These are phyloP conservation scores for Chiropotes sagulatus DNA, from an alignment of 2,797 vertebrate species.

Conservation along the genomic window DNA sequence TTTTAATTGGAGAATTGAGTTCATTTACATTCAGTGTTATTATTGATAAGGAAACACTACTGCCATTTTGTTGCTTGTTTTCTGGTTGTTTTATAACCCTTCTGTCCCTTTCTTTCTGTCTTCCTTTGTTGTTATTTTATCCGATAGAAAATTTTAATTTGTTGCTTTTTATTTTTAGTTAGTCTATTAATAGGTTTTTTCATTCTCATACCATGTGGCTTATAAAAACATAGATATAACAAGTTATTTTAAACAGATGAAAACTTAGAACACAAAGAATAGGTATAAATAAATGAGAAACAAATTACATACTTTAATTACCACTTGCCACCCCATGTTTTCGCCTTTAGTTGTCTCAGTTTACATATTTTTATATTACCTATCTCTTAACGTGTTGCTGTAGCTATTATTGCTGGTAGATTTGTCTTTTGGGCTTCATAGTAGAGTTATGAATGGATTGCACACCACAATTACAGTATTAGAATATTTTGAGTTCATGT, in stretches of 20 bases:
- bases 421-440: background rate
- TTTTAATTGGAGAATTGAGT: background rate
- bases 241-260: background rate
- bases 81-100: background rate
- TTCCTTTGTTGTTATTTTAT: background rate
- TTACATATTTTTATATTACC: background rate
- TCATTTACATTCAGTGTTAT: background rate
- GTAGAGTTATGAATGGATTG: background rate
- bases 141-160: background rate
- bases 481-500: background rate
- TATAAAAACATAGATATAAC: background rate
- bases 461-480: background rate
- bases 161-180: background rate
- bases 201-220: background rate
- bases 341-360: background rate
- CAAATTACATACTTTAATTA: background rate
- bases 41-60: background rate
- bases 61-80: background rate
- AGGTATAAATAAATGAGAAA: background rate
- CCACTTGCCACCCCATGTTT: background rate
- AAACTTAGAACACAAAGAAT: background rate
- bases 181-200: background rate
- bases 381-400: background rate
- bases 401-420: background rate
- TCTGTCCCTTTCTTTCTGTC: background rate